Conservation (phyloP, 2,888 invertebrate species). For the Patella depressa region DNA sequence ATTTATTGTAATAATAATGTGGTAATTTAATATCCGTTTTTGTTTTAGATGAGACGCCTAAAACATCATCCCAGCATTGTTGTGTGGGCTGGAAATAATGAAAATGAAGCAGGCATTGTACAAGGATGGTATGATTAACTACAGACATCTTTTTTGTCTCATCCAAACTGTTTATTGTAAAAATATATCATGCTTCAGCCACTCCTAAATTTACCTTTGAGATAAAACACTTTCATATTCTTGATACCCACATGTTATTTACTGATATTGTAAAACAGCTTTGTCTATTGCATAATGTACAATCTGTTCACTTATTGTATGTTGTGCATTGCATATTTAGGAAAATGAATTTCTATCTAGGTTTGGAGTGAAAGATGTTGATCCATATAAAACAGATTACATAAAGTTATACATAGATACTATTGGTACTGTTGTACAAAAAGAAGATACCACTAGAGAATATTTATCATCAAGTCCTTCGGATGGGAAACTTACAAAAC, state of each 20-base stretch:
- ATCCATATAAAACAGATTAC: constrained; percentile 79
- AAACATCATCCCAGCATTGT: constrained; percentile 88
- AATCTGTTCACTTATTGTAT: no score
- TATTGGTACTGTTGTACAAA: constrained; percentile 37
- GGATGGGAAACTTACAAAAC: constrained; percentile 64
- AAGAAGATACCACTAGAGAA: constrained; percentile 74
- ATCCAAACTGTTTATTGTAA: no score
- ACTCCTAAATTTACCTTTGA: no score
- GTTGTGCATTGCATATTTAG: no score
- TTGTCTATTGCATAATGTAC: no score
- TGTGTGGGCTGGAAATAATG: constrained; percentile 92
- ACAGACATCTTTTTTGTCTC: no score
- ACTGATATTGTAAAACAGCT: no score
- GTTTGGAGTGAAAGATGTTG: constrained; percentile 73
- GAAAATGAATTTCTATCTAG: constrained; percentile 18
- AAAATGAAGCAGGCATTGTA: constrained; percentile 89
- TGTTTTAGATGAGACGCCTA: constrained; percentile 76
- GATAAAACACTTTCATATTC: no score
- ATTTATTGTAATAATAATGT: no score
- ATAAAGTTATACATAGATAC: constrained; percentile 77
- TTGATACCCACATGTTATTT: no score
- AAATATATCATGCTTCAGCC: no score
- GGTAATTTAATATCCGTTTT: not conserved
- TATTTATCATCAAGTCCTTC: constrained; percentile 91
- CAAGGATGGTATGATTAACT: constrained; percentile 78